Base-by-base conservation (phyloP, 2,113 vertebrate species). In the Butastur rufipennis region DNA sequence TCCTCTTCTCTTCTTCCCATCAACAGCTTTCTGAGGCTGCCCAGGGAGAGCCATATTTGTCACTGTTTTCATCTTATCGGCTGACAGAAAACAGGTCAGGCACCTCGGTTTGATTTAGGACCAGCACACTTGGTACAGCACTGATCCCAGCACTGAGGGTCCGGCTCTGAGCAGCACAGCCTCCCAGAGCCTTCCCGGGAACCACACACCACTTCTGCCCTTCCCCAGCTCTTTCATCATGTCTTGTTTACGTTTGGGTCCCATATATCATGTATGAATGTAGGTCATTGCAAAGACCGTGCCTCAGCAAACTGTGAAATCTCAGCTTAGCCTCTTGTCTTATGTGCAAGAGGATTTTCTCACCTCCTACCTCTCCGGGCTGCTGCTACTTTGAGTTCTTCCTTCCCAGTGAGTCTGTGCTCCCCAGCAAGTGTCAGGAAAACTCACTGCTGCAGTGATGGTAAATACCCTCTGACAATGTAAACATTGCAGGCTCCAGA, bases 121-220 rank as follows among this genome's bases (percentile, higher is more conserved):
- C 26, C 55, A 81, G 72, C 80, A 85, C 36, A 9, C 10, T 27
- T 20, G 9, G 59, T 75, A 62, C 38, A 66, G 23, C 58, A 27
- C 58, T 23, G 58, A 73, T 56, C 55, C 79, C 70, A 72, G 20
- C 45, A 40, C 52, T 2, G 1, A 36, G 56, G 42, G 38, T 55
- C 56, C 1, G 0, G 40, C 11, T 86, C 23, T 0, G 0, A 40
- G 18, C 62, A 43, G 29, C 0, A 0, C 66, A 89, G 73, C 23
- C 40, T 61, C 36, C 27, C 32, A 13, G 50, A 82, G 42, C 71
- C 58, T 38, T 12, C 34, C 31, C 3, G 0, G 16, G 70, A 75
- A 2, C 61, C 21, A 71, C 61, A 19, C 9, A 14, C 4, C 36
- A 2, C 40, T 81, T 34, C 83, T 89, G 61, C 61, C 61, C 48